Evolutionary conservation across 2,797 vertebrate genomes (phyloP).

Genomic region (Lacerta viridis): DNA sequence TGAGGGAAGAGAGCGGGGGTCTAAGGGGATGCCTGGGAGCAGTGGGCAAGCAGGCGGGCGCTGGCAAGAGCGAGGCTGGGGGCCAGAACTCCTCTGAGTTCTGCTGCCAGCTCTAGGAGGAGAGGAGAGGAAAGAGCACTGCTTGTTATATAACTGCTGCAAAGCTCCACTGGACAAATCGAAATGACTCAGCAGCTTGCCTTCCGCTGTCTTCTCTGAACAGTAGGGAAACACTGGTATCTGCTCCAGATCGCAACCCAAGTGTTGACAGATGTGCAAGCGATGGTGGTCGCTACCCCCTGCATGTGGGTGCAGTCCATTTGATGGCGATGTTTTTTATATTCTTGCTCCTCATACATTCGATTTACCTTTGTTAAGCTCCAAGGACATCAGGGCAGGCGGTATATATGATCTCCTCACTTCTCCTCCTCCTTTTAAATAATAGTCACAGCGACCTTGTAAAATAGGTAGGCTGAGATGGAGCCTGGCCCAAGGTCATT

Average conservation of each 20-base stretch:
- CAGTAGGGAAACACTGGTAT: background rate
- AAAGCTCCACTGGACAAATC: constrained; percentile 37
- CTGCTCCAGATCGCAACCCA: background rate
- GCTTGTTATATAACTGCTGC: constrained; percentile 42
- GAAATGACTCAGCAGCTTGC: constrained; percentile 42
- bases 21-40: background rate
- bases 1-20: background rate
- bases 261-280: background rate
- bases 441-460: background rate
- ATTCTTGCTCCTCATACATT: background rate
- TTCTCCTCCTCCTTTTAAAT: background rate
- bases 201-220: constrained; percentile 19
- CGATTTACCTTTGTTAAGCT: background rate
- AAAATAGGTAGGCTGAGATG: background rate
- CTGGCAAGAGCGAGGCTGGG: background rate
- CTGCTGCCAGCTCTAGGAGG: background rate
- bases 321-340: no score
- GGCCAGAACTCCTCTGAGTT: background rate
- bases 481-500: background rate
- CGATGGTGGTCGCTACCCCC: background rate
- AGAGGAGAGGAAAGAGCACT: background rate
- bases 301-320: no score
- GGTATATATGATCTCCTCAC: no score
- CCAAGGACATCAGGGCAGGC: background rate
- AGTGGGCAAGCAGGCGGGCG: background rate